phyloP scores from a whole-genome alignment of 2,797 vertebrate genomes.

The Lagodon rhomboides region DNA sequence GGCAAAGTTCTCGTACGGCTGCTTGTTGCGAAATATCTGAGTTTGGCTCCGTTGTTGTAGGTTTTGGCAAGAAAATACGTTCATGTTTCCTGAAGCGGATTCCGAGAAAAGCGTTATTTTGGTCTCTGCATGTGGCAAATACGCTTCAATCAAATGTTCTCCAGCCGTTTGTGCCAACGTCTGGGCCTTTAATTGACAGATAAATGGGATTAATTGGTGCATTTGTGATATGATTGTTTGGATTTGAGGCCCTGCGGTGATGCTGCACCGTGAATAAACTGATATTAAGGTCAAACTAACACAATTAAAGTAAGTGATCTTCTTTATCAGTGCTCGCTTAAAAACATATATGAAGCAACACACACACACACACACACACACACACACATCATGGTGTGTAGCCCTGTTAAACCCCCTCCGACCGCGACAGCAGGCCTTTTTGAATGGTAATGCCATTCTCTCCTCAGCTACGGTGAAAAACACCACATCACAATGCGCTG shows the following conservation, averaged over 20 bases:
- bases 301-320: not conserved
- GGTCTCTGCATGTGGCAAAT: too few relatives aligned
- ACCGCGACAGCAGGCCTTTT: conserved; percentile 74
- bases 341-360: not conserved
- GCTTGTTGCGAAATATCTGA: too few relatives aligned
- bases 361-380: conserved; percentile 17
- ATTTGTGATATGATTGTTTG: not conserved
- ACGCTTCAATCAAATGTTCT: too few relatives aligned
- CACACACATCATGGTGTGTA: conserved; percentile 11
- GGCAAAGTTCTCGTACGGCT: too few relatives aligned
- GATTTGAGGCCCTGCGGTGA: not conserved
- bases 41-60: too few relatives aligned
- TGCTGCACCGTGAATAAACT: too few relatives aligned
- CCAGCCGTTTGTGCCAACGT: too few relatives aligned
- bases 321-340: not conserved
- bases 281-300: too few relatives aligned
- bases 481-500: conserved; percentile 78
- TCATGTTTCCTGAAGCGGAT: too few relatives aligned
- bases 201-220: not conserved
- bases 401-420: conserved; percentile 29
- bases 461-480: conserved; percentile 70
- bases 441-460: conserved; percentile 84
- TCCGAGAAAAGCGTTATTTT: too few relatives aligned
- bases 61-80: too few relatives aligned
- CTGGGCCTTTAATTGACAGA: too few relatives aligned